Base-by-base conservation (phyloP, 2,113 vertebrate species). In the Heliornis fulica region DNA sequence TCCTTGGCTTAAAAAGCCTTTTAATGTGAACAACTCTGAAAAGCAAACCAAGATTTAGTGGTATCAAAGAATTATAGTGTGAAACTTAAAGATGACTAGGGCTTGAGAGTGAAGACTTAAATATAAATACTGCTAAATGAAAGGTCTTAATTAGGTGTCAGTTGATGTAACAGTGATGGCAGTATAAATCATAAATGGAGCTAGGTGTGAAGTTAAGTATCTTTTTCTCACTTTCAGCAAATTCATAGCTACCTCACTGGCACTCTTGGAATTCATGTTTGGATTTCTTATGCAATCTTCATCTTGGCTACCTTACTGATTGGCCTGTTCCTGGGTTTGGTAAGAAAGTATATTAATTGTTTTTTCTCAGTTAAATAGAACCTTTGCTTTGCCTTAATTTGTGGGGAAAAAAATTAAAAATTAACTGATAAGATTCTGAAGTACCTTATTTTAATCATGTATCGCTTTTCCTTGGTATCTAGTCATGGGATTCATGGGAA, bases 181-280 rank as follows among this genome's bases (percentile, higher is more conserved):
- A 84, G 21, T 46, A 61, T n/a, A 69, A 82, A 41, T 79, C 15
- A 0, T 21, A 46, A 61, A 45, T 31, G 26, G 11, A 22, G 54
- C 61, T 65, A 71, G 11, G 7, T 72, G 8, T 71, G 54, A 80
- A 60, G 32, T 59, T 90, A 75, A 82, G 3, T 77, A 7, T 84
- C 61, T 56, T 78, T 64, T 81, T 77, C 71, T 83, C 7, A 5
- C 90, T 95, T 97, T 5, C 90, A 99, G 99, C 98, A 98, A 97
- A 98, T 98, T 86, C 98, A 99, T 93, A 98, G 87, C 90, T 99
- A 99, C 97, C 97, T 99, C 95, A 99, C 98, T 40, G 98, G 96
- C 84, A 98, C 97, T 48, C 98, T 99, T 80, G 98, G 98, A 89
- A 87, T 99, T 95, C 98, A 98, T 18, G 96, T 97, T 68, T 99